A percentile compares a stretch with the other conserved stretches of the same genome.
Evolutionary conservation across 2,888 invertebrate genomes (phyloP).

Genomic region (Perizoma flavofasciatum): DNA sequence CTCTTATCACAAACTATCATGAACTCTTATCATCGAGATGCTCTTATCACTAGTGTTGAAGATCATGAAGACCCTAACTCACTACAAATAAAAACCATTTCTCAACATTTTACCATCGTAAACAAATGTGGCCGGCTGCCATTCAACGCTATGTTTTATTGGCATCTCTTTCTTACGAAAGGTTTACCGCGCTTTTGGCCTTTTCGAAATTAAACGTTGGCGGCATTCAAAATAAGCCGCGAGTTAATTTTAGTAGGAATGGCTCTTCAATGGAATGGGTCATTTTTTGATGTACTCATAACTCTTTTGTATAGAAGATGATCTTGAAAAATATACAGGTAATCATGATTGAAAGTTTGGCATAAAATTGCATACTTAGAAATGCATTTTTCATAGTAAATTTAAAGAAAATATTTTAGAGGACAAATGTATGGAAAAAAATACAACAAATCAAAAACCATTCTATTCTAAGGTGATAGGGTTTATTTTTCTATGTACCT

Average conservation of each 20-base stretch:
- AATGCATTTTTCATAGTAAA: slow-evolving; percentile 55
- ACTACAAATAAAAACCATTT: slow-evolving; percentile 77
- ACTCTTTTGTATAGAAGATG: slow-evolving; percentile 57
- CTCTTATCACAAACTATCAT: not conserved
- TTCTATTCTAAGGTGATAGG: slow-evolving; percentile 27
- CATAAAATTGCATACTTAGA: slow-evolving; percentile 31
- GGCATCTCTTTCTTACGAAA: slow-evolving; percentile 78
- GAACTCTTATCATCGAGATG: slow-evolving; percentile 23
- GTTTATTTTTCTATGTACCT: slow-evolving; percentile 45
- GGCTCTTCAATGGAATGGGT: slow-evolving; percentile 71
- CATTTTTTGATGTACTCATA: slow-evolving; percentile 81
- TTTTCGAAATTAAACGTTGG: slow-evolving; percentile 78
- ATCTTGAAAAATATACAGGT: slow-evolving; percentile 53
- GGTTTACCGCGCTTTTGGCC: slow-evolving; percentile 80
- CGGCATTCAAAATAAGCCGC: slow-evolving; percentile 81
- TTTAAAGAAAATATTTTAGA: slow-evolving; percentile 62
- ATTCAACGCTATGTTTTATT: slow-evolving; percentile 80
- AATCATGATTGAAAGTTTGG: slow-evolving; percentile 28
- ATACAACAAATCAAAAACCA: slow-evolving; percentile 38
- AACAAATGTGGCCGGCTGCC: slow-evolving; percentile 72
- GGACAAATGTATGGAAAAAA: slow-evolving; percentile 70
- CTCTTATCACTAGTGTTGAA: slow-evolving; percentile 25
- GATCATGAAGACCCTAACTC: slow-evolving; percentile 61
- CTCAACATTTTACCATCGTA: slow-evolving; percentile 75
- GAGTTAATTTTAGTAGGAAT: slow-evolving; percentile 75